Percentiles rank a stretch among this genome's conserved stretches.
Conservation (phyloP, 2,113 vertebrate species). For the Indri indri region DNA sequence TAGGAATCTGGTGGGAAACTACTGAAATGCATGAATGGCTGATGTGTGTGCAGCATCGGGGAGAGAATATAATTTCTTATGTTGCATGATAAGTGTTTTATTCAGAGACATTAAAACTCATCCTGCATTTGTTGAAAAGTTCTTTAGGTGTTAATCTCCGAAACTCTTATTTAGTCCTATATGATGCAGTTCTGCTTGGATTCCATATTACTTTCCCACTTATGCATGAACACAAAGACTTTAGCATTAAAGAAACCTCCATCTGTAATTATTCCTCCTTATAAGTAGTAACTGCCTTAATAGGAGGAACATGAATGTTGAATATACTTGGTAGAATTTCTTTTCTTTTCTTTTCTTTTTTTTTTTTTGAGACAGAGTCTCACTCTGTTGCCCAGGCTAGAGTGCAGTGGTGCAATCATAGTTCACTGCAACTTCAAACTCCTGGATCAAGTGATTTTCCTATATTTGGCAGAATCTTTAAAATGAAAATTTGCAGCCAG, state of each 20-base stretch:
- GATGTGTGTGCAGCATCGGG: not conserved
- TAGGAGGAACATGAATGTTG: not conserved
- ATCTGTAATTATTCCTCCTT: constrained; percentile 17
- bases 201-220: not conserved
- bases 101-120: not conserved
- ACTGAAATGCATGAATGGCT: not conserved
- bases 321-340: not conserved
- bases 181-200: not conserved
- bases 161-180: not conserved
- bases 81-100: not conserved
- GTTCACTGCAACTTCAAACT: too few species aligned
- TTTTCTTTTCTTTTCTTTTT: too few species aligned
- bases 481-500: too few species aligned
- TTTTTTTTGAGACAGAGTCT: too few species aligned
- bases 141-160: not conserved
- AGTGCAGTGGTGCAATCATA: too few species aligned
- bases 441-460: too few species aligned
- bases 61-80: not conserved
- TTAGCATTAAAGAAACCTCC: not conserved
- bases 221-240: not conserved
- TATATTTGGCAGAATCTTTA: too few species aligned
- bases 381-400: too few species aligned
- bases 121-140: not conserved
- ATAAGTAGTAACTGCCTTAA: not conserved
- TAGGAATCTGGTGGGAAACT: not conserved